phyloP scores from a whole-genome alignment of 2,113 vertebrate species.

The Pollachius pollachius region DNA sequence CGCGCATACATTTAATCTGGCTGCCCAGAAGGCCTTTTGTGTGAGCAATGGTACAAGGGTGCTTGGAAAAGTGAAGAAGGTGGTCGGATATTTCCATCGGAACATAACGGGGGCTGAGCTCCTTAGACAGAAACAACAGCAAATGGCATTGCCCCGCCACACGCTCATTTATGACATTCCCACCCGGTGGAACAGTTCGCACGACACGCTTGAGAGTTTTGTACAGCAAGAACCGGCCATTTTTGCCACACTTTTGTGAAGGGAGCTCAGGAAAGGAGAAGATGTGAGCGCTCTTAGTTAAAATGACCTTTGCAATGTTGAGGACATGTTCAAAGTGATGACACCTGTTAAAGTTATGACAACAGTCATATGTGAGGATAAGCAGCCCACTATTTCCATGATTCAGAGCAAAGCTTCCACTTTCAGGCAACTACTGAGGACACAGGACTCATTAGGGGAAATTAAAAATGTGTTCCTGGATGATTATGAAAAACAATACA shows the following conservation, averaged over 20 bases:
- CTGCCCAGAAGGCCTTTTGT: slow-evolving; percentile 1
- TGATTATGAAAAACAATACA: too few species aligned
- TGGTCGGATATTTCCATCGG: slow-evolving; percentile 15
- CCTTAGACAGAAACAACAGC: slow-evolving; percentile 11
- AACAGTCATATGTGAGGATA: slow-evolving; percentile 1
- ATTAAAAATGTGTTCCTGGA: neutral
- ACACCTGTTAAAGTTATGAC: slow-evolving; percentile 12
- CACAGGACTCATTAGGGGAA: neutral
- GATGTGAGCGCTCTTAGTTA: slow-evolving; percentile 9
- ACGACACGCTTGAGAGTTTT: slow-evolving; percentile 14
- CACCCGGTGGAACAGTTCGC: slow-evolving; percentile 13
- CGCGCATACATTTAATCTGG: neutral
- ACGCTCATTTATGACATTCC: slow-evolving; percentile 4
- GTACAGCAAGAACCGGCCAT: slow-evolving; percentile 5
- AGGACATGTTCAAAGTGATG: slow-evolving; percentile 18
- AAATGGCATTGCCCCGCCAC: neutral
- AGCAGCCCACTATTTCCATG: neutral
- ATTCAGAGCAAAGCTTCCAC: slow-evolving; percentile 10
- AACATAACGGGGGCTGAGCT: slow-evolving; percentile 4
- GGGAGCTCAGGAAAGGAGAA: slow-evolving; percentile 13
- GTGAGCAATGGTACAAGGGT: neutral
- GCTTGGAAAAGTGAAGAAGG: slow-evolving; percentile 8
- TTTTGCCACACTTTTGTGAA: slow-evolving; percentile 11
- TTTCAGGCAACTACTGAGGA: slow-evolving; percentile 9
- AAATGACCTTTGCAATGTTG: slow-evolving; percentile 3